Base-by-base conservation (phyloP, 2,888 invertebrate species). In the Unio delphinus region DNA sequence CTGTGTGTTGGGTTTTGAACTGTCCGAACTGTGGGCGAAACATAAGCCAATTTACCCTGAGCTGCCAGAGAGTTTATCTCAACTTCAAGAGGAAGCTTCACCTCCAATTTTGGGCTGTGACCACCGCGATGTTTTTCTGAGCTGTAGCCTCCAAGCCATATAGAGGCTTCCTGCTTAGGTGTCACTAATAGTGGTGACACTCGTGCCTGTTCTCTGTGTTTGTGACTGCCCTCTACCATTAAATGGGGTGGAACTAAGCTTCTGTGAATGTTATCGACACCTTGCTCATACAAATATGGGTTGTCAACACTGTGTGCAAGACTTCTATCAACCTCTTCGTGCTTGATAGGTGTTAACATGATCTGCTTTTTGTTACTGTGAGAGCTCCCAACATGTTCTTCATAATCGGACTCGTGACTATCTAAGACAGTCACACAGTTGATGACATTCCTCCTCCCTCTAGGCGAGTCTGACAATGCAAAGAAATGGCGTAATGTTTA, bases 381-480 rank as follows among this genome's bases (percentile, higher is more conserved):
- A 55, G 76, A 68, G 61, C 68, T 75, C 55, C 45, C 45, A 45
- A n/a, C 28, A 58, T 64, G 70, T 58, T 78, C 79, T 64, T 89
- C 87, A 23, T 81, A 80, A 68, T 87, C 86, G 4, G 84, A 84
- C 86, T 80, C 80, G 18, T 76, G 80, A 55, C 78, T 74, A 59
- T 95, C 95, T 76, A 92, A 93, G 70, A 95, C 94, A 75, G 94
- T 94, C 70, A 95, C 94, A 90, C 94, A 95, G 85, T 94, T 94
- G 56, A 84, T 94, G 26, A 94, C 93, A 90, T 94, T 94, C 87
- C 94, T 94, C 69, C 94, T 91, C 82, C 92, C 92, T 70, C 76
- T 74, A n/a, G 74, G 76, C 26, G 74, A 73, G 60, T 74, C 81
- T 80, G 56, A 20, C 15, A 11, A 45, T 45, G 45, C 11, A 45